Base-by-base conservation (phyloP, 2,888 invertebrate species). In the Branchellion lobata region DNA sequence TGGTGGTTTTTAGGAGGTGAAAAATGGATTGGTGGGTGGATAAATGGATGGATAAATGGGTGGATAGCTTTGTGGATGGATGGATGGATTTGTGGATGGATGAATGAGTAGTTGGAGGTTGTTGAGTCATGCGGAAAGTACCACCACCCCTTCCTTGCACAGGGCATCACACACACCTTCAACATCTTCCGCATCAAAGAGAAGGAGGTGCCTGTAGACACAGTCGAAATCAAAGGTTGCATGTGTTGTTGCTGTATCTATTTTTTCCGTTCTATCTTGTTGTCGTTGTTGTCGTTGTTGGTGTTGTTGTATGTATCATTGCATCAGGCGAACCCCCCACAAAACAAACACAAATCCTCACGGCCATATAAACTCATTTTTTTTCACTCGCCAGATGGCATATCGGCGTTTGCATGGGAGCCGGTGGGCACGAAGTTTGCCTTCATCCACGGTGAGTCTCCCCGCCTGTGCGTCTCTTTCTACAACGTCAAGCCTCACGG, bases 171-270 rank as follows among this genome's bases (percentile, higher is more conserved):
- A 85, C 96, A 94, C 88, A 98, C 97, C 88, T 96, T 99, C 89
- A 99, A 99, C 89, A 94, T 99, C 84, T 99, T 99, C 90, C 96
- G 98, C 86, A 95, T 99, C 93, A 91, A 95, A 78, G 96, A 98
- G 86, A 97, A 97, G 85, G 93, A 95, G 87, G 94, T 98, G 84
- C 98, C 99, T 0, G 96, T 99, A 0, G 98, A 99, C 87, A 95
- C 94, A 18, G 93, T 98, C 0, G 98, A 98, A 88, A 93, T 96
- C 82, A 96, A 98, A 87, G 88, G 86, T 86, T 94, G 94, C 85
- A 91, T 65, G 21, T 11, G 0, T 24, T 3, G 33, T 33, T 68
- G 8, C 40, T 47, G 34, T 21, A 47, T 72, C 34, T 80, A 27
- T 24, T 5, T 27, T 33, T 72, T 69, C 57, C 14, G 53, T 8